Percentiles rank a stretch among this genome's conserved stretches.
Conservation (phyloP, 2,113 vertebrate genomes). For the human (Homo sapiens) region GRCh38 chr9:26988501-26989000, state of each 20-base stretch:
- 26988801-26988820: constrained; percentile 39
- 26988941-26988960: neutral
- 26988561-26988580: constrained; percentile 23
- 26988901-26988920: neutral
- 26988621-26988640: constrained; percentile 33
- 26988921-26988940: neutral
- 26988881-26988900: constrained; percentile 11
- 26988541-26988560: constrained; percentile 12
- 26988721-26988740: constrained; percentile 89
- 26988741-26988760: neutral
- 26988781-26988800: constrained; percentile 13
- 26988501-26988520: neutral
- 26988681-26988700: constrained; percentile 96
- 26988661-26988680: constrained; percentile 94
- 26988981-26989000: neutral
- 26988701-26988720: constrained; percentile 93
- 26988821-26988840: neutral
- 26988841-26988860: neutral
- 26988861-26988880: neutral
- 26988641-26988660: constrained; percentile 41
- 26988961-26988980: neutral
- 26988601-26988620: neutral
- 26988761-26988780: constrained; percentile 28
- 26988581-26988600: constrained; percentile 4
- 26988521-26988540: constrained; percentile 38